A percentile compares a stretch with the other conserved stretches of the same genome.
Evolutionary conservation across 2,797 vertebrate species (phyloP).

Genomic region (Clarias pachynema): DNA sequence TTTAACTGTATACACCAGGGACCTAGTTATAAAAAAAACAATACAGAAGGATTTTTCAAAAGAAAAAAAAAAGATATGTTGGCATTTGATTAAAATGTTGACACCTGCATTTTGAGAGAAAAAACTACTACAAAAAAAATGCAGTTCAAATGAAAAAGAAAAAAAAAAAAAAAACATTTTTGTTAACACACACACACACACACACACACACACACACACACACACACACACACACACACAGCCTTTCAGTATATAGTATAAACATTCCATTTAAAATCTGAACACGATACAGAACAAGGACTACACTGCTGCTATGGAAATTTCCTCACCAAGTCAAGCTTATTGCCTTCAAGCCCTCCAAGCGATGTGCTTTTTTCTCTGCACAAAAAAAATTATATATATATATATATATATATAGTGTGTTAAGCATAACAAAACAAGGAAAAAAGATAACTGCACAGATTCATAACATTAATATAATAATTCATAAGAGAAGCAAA

Average conservation of each 20-base stretch:
- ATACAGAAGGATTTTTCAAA: neutral
- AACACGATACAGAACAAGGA: neutral
- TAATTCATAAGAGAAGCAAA: neutral
- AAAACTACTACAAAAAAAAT: neutral
- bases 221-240: neutral
- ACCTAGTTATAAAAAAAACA: neutral
- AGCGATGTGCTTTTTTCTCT: neutral
- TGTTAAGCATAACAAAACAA: conserved; percentile 23
- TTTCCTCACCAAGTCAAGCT: conserved; percentile 29
- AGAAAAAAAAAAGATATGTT: neutral
- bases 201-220: neutral
- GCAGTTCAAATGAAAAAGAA: neutral
- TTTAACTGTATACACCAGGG: neutral
- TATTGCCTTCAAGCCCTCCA: conserved; percentile 27
- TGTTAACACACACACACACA: neutral
- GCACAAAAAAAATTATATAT: conserved; percentile 8
- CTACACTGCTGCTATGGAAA: conserved; percentile 14
- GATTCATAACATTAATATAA: neutral
- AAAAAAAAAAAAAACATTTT: neutral
- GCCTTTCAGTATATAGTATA: neutral
- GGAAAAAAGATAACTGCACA: neutral
- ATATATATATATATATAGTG: neutral
- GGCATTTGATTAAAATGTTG: neutral
- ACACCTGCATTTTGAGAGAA: neutral
- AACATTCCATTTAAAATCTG: neutral